Evolutionary conservation across 2,888 invertebrate genomes (phyloP).

Genomic region (Drosophila neonasuta): DNA sequence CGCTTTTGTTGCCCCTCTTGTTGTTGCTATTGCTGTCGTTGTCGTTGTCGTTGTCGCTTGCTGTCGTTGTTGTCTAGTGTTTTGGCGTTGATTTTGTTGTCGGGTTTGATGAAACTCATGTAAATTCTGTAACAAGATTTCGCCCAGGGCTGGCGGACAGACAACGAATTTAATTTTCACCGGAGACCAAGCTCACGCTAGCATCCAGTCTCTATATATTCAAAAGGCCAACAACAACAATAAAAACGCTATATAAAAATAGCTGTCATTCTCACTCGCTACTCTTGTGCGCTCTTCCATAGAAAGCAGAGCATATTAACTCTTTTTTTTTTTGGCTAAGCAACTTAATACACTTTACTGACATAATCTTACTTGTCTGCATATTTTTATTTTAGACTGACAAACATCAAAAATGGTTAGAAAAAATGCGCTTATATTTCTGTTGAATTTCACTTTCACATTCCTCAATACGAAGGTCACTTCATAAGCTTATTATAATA

Average conservation of each 20-base stretch:
- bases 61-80: constrained; percentile 37
- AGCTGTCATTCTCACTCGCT: not conserved
- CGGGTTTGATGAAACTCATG: constrained; percentile 50
- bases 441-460: too few relatives aligned
- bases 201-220: not conserved
- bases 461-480: too few relatives aligned
- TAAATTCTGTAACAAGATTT: constrained; percentile 42
- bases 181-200: not conserved
- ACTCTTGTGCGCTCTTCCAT: not conserved
- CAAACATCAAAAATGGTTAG: not conserved
- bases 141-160: constrained; percentile 5
- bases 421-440: not conserved
- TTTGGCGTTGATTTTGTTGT: constrained; percentile 45
- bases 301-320: not conserved
- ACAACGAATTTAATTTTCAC: constrained; percentile 14
- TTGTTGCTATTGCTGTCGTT: not conserved
- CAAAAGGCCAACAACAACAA: constrained; percentile 4
- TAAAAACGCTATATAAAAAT: not conserved
- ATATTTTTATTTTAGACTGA: not conserved
- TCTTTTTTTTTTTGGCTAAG: not conserved
- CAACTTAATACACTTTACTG: not conserved
- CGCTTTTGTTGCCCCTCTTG: constrained; percentile 42
- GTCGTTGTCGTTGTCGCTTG: constrained; percentile 10
- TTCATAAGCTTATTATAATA: too few relatives aligned
- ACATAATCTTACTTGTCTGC: not conserved